Evolutionary conservation across 2,113 vertebrate genomes (phyloP).

Genomic region (Upupa epops): DNA sequence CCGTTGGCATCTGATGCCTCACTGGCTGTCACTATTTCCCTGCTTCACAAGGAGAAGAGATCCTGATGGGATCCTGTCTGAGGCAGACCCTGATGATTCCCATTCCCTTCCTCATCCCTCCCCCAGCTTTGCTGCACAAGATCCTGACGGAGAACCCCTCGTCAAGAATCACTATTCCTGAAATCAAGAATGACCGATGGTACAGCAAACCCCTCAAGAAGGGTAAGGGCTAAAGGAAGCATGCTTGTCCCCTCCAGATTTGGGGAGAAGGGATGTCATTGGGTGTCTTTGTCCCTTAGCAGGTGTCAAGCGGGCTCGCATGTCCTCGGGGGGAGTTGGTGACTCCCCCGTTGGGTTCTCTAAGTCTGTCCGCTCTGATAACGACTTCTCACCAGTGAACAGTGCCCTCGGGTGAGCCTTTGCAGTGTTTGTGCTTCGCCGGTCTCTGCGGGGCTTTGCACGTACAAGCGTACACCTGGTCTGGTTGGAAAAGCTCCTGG

Average conservation of each 20-base stretch:
- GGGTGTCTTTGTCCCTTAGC: background rate
- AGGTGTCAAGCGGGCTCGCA: slow-evolving; percentile 73
- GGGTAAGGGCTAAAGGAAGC: background rate
- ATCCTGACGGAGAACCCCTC: slow-evolving; percentile 83
- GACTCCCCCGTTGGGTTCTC: slow-evolving; percentile 75
- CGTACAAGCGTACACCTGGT: too few species aligned
- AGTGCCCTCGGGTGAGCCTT: slow-evolving; percentile 67
- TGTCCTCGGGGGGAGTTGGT: slow-evolving; percentile 51
- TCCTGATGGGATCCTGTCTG: too few species aligned
- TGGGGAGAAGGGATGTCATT: background rate
- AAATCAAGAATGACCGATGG: slow-evolving; percentile 93
- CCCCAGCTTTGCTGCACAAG: slow-evolving; percentile 89
- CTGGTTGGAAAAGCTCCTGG: too few species aligned
- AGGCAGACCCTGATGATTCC: too few species aligned
- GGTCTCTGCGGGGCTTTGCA: too few species aligned
- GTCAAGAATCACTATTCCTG: slow-evolving; percentile 80
- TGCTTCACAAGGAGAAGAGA: too few species aligned
- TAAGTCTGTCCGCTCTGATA: slow-evolving; percentile 80
- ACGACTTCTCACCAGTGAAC: slow-evolving; percentile 71
- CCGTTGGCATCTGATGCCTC: background rate
- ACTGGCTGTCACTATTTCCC: too few species aligned
- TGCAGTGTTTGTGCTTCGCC: too few species aligned
- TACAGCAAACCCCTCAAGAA: slow-evolving; percentile 75
- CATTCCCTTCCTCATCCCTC: background rate
- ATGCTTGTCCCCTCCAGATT: fast-evolving